These are phyloP conservation scores for Gopherus flavomarginatus DNA, from an alignment of 2,113 vertebrate genomes.

Conservation along the genomic window DNA sequence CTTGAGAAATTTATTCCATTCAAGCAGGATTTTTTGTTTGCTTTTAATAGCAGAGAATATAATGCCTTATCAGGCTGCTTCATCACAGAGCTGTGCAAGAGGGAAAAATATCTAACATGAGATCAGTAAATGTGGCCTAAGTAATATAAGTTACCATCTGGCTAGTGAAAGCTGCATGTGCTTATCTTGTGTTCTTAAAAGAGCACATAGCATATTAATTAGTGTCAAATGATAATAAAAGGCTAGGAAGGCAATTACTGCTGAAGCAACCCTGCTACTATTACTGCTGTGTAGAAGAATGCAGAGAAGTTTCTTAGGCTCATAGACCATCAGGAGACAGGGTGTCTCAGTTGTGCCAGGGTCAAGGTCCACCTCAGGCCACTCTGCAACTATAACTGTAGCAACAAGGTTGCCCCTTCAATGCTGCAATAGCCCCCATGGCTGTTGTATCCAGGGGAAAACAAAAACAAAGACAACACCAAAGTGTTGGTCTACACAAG, in stretches of 20 bases:
- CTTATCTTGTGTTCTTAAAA: constrained; percentile 16
- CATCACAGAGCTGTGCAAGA: neutral
- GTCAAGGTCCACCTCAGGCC: neutral
- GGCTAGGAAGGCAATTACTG: neutral
- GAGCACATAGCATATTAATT: constrained; percentile 37
- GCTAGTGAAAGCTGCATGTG: constrained; percentile 30
- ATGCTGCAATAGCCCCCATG: neutral
- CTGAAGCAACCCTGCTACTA: neutral
- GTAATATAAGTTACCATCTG: constrained; percentile 42
- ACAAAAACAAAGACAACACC: neutral
- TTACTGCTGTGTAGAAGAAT: neutral
- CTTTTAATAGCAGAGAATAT: neutral
- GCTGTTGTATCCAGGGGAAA: neutral
- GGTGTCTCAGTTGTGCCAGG: neutral
- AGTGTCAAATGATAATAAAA: constrained; percentile 16
- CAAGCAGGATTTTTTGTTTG: neutral
- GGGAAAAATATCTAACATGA: constrained; percentile 13
- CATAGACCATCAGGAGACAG: no score
- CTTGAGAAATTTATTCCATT: neutral
- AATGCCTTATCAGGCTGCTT: no score
- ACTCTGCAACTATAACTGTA: neutral
- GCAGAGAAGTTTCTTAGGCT: neutral
- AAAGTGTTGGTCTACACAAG: neutral
- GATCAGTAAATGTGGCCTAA: constrained; percentile 33
- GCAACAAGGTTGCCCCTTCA: no score